phyloP scores from a whole-genome alignment of 2,888 invertebrate genomes.

The Phania funesta region DNA sequence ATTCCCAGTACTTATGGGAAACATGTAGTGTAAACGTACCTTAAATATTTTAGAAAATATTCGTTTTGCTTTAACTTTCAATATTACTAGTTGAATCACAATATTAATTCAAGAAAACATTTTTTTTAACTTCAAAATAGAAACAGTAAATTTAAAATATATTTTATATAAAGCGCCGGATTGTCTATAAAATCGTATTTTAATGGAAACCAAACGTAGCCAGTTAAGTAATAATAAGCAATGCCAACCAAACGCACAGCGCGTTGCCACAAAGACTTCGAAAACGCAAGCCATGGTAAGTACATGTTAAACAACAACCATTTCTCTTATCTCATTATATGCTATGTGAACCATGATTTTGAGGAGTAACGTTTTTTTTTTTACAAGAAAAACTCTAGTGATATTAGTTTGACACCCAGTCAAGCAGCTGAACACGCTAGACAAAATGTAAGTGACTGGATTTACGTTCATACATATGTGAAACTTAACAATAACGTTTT shows the following conservation, averaged over 20 bases:
- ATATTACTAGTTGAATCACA: conserved; percentile 5
- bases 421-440: conserved; percentile 71
- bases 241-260: conserved; percentile 31
- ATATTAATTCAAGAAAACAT: neutral
- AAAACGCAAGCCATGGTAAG: conserved; percentile 64
- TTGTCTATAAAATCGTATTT: neutral
- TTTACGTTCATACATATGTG: too few relatives aligned
- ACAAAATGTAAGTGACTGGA: conserved; percentile 71
- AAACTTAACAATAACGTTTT: neutral
- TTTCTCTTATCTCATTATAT: neutral
- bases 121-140: conserved; percentile 16
- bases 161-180: conserved; percentile 9
- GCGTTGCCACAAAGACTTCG: conserved; percentile 37
- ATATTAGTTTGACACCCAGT: conserved; percentile 76
- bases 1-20: too few relatives aligned
- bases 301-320: neutral
- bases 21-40: neutral
- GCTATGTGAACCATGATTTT: neutral
- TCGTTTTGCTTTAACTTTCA: conserved; percentile 45
- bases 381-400: conserved; percentile 73
- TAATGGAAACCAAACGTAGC: conserved; percentile 69
- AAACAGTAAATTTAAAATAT: neutral
- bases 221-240: conserved; percentile 40
- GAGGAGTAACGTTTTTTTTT: conserved; percentile 9
- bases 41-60: neutral